phyloP scores from a whole-genome alignment of 2,888 invertebrate genomes.

The Chloroclystis v-ata region DNA sequence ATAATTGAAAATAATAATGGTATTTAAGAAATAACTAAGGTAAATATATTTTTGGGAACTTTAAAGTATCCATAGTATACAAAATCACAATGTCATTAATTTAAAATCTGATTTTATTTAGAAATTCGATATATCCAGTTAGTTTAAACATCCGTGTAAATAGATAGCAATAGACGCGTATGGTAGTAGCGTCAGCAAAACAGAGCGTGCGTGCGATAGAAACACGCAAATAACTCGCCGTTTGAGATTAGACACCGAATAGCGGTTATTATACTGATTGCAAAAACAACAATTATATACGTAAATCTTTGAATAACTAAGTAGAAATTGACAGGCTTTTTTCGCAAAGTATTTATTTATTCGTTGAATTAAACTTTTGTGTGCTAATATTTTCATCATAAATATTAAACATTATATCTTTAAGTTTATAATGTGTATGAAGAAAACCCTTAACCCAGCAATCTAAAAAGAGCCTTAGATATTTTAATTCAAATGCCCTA shows the following conservation, averaged over 20 bases:
- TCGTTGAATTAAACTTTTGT: background rate
- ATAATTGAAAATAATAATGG: no score
- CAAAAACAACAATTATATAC: constrained; percentile 13
- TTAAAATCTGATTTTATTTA: background rate
- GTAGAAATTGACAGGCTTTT: no score
- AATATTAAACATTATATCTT: no score
- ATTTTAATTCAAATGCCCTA: no score
- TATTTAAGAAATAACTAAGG: no score
- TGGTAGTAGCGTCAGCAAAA: constrained; percentile 29
- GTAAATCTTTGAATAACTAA: no score
- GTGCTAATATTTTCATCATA: background rate
- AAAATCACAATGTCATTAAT: no score
- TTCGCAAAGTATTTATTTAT: background rate
- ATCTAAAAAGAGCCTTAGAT: no score
- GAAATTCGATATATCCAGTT: background rate
- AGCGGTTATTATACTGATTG: constrained; percentile 38
- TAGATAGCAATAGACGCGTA: constrained; percentile 23
- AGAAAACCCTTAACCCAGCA: no score
- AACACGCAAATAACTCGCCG: constrained; percentile 25
- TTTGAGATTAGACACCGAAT: constrained; percentile 26
- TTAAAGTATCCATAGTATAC: no score
- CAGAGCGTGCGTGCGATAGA: constrained; percentile 31
- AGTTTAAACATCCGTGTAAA: constrained; percentile 4
- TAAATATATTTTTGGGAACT: no score
- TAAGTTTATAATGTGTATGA: no score